Evolutionary conservation across 2,797 vertebrate genomes (phyloP), one percentile per base, ranked within the genome.

Genomic region (Myripristis jacobus): DNA sequence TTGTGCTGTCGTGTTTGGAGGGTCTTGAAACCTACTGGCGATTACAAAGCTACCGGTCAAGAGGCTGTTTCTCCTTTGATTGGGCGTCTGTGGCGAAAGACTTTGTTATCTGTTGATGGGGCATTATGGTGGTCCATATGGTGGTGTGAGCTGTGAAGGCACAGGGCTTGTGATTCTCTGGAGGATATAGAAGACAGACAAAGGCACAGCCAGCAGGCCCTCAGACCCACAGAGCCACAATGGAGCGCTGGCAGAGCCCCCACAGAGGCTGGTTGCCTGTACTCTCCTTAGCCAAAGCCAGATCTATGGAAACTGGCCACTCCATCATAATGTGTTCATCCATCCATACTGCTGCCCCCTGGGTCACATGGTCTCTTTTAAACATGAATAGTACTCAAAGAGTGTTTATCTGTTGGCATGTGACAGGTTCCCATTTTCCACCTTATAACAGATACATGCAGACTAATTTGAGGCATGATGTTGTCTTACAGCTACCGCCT

Each of bases 71-170:
- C 70, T 63, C 67, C 55, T 77, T 88, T 83, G 70, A 85, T 75
- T 87, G 61, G 67, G 53, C 73, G 73, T 81, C 82, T 74, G 66
- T 75, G 47, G 79, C 75, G 91, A 81, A 89, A 88, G 85, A 91
- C 87, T 85, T 84, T 88, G 85, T 84, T 85, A 88, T 84, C 82
- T 88, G 85, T 83, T 86, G 88, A 88, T 86, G 84, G 82, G 77
- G 80, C 86, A 86, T 88, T 91, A 87, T 90, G 86, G 84, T 91
- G 90, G 90, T 90, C 90, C 87, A 91, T 92, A 88, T 90, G 87
- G 77, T 25, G 58, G 64, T 58, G 80, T 91, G 82, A 83, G 82
- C 88, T 58, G 80, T 91, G 82, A 83, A 83, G 88, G 89, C 73
- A 12, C 80, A 68, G 72, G 76, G 74, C 86, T 84, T 63, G 85